phyloP scores from a whole-genome alignment of 2,797 vertebrate genomes.

The Botia almorhae region DNA sequence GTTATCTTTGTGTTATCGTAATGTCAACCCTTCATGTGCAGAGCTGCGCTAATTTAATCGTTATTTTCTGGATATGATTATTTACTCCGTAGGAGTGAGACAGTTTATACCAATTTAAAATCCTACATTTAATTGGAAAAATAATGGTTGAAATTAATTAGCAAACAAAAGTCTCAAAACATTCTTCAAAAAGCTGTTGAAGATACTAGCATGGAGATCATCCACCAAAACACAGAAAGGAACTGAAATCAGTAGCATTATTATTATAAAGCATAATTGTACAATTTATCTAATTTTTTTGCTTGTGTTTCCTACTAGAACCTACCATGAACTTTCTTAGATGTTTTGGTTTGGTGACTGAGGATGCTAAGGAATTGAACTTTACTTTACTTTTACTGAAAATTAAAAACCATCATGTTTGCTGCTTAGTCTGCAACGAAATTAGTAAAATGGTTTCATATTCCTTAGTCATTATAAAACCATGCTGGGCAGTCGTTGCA shows the following conservation, averaged over 20 bases:
- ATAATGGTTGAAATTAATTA: slow-evolving; percentile 21
- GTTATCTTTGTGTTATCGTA: slow-evolving; percentile 62
- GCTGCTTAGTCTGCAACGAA: background rate
- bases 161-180: slow-evolving; percentile 15
- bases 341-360: no score
- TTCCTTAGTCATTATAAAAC: background rate
- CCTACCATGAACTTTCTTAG: background rate
- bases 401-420: background rate
- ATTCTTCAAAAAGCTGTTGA: background rate
- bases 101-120: slow-evolving; percentile 52
- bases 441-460: background rate
- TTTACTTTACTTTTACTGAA: background rate
- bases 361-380: background rate
- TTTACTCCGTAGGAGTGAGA: slow-evolving; percentile 54
- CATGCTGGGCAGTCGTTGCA: background rate
- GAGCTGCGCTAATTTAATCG: slow-evolving; percentile 59
- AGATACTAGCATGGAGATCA: slow-evolving; percentile 10
- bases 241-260: background rate
- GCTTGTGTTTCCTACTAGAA: background rate
- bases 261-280: background rate
- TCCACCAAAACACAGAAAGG: background rate
- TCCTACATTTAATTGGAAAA: slow-evolving; percentile 32
- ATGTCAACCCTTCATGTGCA: slow-evolving; percentile 55
- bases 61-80: slow-evolving; percentile 59
- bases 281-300: no score